phyloP scores from a whole-genome alignment of 2,797 vertebrate genomes.

The Mormyrops attenuatus region DNA sequence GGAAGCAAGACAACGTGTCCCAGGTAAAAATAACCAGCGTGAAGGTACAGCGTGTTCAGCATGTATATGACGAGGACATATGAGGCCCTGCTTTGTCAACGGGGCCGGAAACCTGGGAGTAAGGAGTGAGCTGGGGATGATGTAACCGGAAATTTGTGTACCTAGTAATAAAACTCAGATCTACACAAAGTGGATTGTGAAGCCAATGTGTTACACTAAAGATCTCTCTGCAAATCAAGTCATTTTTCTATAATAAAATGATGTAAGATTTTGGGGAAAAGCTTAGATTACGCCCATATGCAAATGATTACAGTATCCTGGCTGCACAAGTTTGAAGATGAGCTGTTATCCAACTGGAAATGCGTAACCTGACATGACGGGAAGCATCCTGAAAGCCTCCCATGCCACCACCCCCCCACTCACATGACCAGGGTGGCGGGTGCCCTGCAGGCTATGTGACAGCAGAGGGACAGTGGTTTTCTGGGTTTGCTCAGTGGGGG shows the following conservation, averaged over 20 bases:
- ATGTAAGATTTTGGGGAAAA: neutral
- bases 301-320: neutral
- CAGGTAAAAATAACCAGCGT: neutral
- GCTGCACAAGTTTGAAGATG: neutral
- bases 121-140: neutral
- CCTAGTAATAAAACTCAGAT: neutral
- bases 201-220: neutral
- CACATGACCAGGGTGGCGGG: neutral
- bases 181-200: neutral
- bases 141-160: neutral
- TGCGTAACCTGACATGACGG: neutral
- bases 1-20: neutral
- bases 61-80: neutral
- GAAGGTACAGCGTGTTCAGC: neutral
- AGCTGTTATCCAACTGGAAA: neutral
- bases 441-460: neutral
- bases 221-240: neutral
- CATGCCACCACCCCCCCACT: neutral
- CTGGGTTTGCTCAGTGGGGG: neutral
- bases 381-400: neutral
- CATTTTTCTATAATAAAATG: neutral
- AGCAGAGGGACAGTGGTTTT: neutral
- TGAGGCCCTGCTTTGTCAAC: neutral
- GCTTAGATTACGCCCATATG: neutral
- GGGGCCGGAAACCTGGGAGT: neutral